phyloP scores from a whole-genome alignment of 2,888 invertebrate species.

The Leptogaster cylindrica region DNA sequence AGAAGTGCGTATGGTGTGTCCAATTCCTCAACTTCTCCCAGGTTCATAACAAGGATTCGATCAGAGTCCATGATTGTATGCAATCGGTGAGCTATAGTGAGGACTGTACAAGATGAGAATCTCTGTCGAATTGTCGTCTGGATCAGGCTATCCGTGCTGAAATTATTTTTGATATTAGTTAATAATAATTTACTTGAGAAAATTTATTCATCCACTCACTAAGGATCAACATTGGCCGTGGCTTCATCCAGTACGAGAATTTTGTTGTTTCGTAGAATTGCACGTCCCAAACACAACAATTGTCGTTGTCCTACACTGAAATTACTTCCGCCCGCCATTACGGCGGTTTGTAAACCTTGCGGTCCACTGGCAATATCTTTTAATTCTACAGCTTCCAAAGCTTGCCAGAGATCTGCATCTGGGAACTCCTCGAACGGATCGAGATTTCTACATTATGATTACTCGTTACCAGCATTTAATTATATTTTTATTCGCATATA shows the following conservation, averaged over 20 bases:
- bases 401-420: slow-evolving; percentile 73
- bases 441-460: slow-evolving; percentile 67
- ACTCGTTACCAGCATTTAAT: background rate
- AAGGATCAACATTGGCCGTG: slow-evolving; percentile 70
- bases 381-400: slow-evolving; percentile 74
- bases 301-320: slow-evolving; percentile 71
- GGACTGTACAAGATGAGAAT: slow-evolving; percentile 78
- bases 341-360: slow-evolving; percentile 64
- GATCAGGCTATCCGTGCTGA: slow-evolving; percentile 74
- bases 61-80: slow-evolving; percentile 90
- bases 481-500: background rate
- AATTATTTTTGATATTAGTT: background rate
- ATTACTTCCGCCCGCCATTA: slow-evolving; percentile 67
- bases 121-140: slow-evolving; percentile 77
- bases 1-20: slow-evolving; percentile 70
- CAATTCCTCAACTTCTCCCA: slow-evolving; percentile 73
- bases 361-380: slow-evolving; percentile 63
- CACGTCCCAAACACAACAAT: slow-evolving; percentile 81
- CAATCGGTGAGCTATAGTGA: slow-evolving; percentile 87
- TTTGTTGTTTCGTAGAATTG: slow-evolving; percentile 77
- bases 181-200: slow-evolving; percentile 7
- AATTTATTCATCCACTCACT: slow-evolving; percentile 53
- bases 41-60: slow-evolving; percentile 79
- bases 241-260: slow-evolving; percentile 77
- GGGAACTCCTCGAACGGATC: slow-evolving; percentile 77